These are phyloP conservation scores for Sylvilagus bachmani DNA, from an alignment of 2,113 vertebrate species.

Conservation along the genomic window DNA sequence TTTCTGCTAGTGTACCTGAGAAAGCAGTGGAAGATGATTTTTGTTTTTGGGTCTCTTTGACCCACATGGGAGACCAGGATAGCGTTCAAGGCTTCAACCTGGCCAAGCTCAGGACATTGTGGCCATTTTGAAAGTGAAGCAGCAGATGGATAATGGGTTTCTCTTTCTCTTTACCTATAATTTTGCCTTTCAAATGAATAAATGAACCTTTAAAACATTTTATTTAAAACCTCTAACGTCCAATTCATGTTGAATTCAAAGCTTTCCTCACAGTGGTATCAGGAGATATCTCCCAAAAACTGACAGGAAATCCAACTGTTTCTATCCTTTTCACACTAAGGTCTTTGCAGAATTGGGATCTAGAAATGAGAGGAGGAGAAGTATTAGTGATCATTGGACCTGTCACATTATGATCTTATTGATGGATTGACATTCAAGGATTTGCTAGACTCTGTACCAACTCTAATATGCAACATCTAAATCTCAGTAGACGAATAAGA, in stretches of 20 bases:
- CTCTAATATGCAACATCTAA: constrained; percentile 15
- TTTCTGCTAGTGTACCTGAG: too few relatives aligned
- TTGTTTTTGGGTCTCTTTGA: too few relatives aligned
- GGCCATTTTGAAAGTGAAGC: too few relatives aligned
- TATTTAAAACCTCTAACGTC: not conserved
- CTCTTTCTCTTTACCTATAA: too few relatives aligned
- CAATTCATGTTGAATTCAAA: constrained; percentile 14
- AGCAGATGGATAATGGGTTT: too few relatives aligned
- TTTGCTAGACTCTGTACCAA: not conserved
- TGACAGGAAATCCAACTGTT: not conserved
- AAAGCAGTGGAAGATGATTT: too few relatives aligned
- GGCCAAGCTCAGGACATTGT: too few relatives aligned
- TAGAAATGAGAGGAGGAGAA: not conserved
- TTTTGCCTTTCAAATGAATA: too few relatives aligned
- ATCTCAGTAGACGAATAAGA: not conserved
- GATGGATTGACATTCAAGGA: not conserved
- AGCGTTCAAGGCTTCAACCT: too few relatives aligned
- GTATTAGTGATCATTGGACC: not conserved
- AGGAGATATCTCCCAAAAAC: not conserved
- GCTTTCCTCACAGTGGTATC: not conserved
- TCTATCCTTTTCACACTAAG: not conserved
- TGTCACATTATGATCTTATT: not conserved
- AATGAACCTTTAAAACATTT: too few relatives aligned
- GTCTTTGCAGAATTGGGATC: not conserved
- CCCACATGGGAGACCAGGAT: too few relatives aligned